Percentiles rank a stretch among this genome's conserved stretches.
Evolutionary conservation across 1,140 invertebrate genomes (phyloP).

Genomic region (Mycetomoellerius zeteki): DNA sequence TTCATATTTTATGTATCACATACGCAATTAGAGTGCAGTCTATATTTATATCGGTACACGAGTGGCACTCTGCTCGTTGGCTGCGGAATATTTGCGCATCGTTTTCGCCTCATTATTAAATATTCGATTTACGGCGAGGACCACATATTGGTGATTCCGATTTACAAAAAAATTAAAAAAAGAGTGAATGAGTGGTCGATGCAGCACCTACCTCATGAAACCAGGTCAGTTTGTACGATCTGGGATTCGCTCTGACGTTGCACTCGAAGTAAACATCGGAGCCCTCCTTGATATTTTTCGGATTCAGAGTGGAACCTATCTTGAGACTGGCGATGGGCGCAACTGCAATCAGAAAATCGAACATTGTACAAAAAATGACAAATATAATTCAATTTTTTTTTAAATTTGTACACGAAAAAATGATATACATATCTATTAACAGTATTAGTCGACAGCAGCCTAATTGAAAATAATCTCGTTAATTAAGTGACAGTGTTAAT

Average conservation of each 20-base stretch:
- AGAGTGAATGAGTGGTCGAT: constrained; percentile 19
- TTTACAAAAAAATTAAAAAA: constrained; percentile 9
- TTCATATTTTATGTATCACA: neutral
- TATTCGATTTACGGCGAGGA: constrained; percentile 3
- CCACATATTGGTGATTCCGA: neutral
- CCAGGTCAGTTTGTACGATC: constrained; percentile 88
- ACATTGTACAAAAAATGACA: neutral
- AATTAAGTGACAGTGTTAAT: no score
- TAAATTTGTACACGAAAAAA: no score
- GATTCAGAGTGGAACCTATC: constrained; percentile 87
- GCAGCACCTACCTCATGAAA: constrained; percentile 87
- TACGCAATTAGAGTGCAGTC: neutral
- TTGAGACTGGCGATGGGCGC: constrained; percentile 87
- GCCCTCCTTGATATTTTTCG: constrained; percentile 88
- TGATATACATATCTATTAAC: no score
- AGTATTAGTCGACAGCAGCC: no score
- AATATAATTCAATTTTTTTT: neutral
- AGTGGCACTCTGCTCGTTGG: neutral
- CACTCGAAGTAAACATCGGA: constrained; percentile 86
- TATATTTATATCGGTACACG: neutral
- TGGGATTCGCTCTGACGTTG: constrained; percentile 88
- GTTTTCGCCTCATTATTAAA: neutral
- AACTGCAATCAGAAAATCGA: constrained; percentile 81
- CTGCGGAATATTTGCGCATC: neutral
- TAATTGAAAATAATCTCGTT: no score